Evolutionary conservation across 35 echinoderm and acorn worm species (phyloP).

Genomic region (Amphiura filiformis): DNA sequence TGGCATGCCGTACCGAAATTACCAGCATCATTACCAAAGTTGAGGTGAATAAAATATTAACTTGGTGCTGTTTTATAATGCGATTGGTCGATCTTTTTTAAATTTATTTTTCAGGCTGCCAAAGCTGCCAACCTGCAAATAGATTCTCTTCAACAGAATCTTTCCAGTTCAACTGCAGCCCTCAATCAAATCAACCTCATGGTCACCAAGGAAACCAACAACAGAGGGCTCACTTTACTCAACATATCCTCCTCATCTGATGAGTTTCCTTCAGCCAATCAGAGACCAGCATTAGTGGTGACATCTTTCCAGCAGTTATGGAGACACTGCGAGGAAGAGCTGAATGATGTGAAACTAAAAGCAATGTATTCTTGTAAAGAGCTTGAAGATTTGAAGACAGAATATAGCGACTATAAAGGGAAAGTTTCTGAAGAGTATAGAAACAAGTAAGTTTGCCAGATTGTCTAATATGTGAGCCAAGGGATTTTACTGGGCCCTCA

Average conservation of each 20-base stretch:
- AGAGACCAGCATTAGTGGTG: neutral
- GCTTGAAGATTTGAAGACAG: neutral
- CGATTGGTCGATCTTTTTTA: too few relatives aligned
- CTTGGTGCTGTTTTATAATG: too few relatives aligned
- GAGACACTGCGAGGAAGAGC: slow-evolving; percentile 21
- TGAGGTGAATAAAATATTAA: too few relatives aligned
- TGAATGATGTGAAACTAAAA: slow-evolving; percentile 10
- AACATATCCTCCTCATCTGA: neutral
- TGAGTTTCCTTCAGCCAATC: neutral
- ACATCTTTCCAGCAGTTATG: slow-evolving; percentile 4
- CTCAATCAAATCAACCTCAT: slow-evolving; percentile 1
- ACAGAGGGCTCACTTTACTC: neutral
- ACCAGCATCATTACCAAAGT: too few relatives aligned
- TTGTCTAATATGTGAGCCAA: neutral
- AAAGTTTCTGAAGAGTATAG: neutral
- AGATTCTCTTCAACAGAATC: neutral
- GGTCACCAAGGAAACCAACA: neutral
- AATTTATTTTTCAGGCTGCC: neutral
- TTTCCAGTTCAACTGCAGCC: neutral
- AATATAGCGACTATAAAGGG: neutral
- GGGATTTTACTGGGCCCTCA: neutral
- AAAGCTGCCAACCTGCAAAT: neutral
- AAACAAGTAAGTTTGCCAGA: slow-evolving; percentile 42
- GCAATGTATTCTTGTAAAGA: slow-evolving; percentile 19
- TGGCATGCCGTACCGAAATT: too few relatives aligned